Base-by-base conservation (phyloP, 2,797 vertebrate species). In the Merluccius polli region DNA sequence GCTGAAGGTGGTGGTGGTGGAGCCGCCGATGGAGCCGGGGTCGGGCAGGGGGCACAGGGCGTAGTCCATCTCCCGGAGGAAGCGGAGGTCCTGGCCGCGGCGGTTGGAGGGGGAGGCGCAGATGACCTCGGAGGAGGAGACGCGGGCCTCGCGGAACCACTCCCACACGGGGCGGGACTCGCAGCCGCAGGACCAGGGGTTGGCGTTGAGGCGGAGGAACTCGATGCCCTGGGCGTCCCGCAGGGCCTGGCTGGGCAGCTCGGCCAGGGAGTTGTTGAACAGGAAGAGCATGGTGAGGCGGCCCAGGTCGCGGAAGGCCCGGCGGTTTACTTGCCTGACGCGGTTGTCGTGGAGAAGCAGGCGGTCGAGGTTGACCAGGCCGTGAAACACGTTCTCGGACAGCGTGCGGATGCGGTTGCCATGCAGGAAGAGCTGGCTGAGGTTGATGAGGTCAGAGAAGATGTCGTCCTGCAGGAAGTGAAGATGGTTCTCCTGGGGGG, bases 281-380 rank as follows among this genome's bases (percentile, higher is more conserved):
- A 99, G 95, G 91, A 98, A 99, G 78, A 99, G 96, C 93, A 98
- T 98, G 89, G 97, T 98, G 81, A 99, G 94, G 74, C 95, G 95
- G 78, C 94, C 93, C 3, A 99, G 94, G 78, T 97, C 97, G 0
- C 90, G 94, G 85, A 99, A 98, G 81, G 96, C 95, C 38, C 93
- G 94, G 41, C 93, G 95, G 88, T 98, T 96, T 82, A 99, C 95
- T 86, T 95, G 91, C 6, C 93, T 91, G 89, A 98, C 86, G 74
- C 95, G 96, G 91, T 99, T 98, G 91, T 96, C 96, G 0, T 98
- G 97, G 76, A 98, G 93, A 71, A 99, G 94, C 78, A 99, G 95
- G 36, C 97, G 95, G 90, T 99, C 97, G 33, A 99, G 94, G 90
- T 95, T 95, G 78, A 94, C 93, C 90, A 99, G 89, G 78, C 98